These are phyloP conservation scores for Trachymyrmex cornetzi DNA, from an alignment of 1,140 invertebrate genomes.

Conservation along the genomic window DNA sequence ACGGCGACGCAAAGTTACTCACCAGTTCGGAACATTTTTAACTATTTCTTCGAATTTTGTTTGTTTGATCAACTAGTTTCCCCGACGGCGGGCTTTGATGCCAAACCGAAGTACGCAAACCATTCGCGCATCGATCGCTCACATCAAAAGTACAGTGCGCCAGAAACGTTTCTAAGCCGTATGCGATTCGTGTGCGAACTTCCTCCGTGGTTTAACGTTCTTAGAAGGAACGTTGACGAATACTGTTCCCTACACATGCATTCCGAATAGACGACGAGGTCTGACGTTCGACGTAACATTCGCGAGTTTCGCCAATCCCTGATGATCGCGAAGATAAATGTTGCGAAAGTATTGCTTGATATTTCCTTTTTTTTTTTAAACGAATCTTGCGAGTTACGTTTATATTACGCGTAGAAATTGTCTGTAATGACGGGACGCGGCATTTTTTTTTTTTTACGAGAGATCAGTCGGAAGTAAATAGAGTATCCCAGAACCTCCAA, in stretches of 20 bases:
- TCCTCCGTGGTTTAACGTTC: slow-evolving; percentile 57
- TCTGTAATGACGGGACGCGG: neutral
- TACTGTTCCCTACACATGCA: slow-evolving; percentile 51
- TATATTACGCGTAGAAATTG: slow-evolving; percentile 5
- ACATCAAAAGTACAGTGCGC: slow-evolving; percentile 62
- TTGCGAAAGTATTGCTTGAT: neutral
- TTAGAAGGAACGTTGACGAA: slow-evolving; percentile 61
- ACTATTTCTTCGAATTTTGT: slow-evolving; percentile 64
- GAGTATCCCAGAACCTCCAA: slow-evolving; percentile 24
- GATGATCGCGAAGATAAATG: slow-evolving; percentile 16
- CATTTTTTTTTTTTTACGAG: slow-evolving; percentile 50
- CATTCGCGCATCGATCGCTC: slow-evolving; percentile 59
- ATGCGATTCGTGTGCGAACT: slow-evolving; percentile 49
- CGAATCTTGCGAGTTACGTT: neutral
- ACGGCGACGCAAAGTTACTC: slow-evolving; percentile 47
- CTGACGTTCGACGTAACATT: slow-evolving; percentile 4
- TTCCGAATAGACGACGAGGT: slow-evolving; percentile 45
- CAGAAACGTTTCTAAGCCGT: slow-evolving; percentile 60
- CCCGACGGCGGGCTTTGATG: slow-evolving; percentile 49
- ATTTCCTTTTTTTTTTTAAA: slow-evolving; percentile 7
- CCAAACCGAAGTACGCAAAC: slow-evolving; percentile 57
- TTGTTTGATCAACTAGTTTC: slow-evolving; percentile 65
- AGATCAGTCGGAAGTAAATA: slow-evolving; percentile 42
- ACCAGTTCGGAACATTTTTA: slow-evolving; percentile 39
- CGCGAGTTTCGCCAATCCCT: neutral